Evolutionary conservation across 2,888 invertebrate species (phyloP).

Genomic region (Erebia epiphron): DNA sequence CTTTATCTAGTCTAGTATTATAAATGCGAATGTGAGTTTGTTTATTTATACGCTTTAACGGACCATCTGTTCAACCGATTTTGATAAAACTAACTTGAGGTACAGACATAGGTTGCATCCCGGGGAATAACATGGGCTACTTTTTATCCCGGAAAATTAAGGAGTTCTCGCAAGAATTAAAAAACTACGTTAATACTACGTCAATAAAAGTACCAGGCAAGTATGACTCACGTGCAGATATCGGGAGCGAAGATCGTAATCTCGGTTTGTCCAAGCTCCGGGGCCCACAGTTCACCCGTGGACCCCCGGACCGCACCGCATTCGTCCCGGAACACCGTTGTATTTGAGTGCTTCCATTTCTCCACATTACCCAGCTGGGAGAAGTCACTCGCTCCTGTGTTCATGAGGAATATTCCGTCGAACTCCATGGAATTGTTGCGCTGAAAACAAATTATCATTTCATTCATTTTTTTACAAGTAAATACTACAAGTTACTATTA

Average conservation of each 20-base stretch:
- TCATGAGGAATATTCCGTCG: conserved; percentile 91
- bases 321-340: conserved; percentile 81
- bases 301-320: conserved; percentile 89
- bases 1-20: no score
- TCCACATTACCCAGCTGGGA: conserved; percentile 86
- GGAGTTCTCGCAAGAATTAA: conserved; percentile 2
- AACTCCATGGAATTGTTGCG: conserved; percentile 88
- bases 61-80: no score
- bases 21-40: no score
- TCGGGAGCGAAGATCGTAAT: conserved; percentile 89
- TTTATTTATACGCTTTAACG: no score
- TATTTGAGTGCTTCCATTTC: conserved; percentile 86
- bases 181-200: neutral
- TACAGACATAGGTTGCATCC: no score
- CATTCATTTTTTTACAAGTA: no score
- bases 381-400: conserved; percentile 87
- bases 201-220: neutral
- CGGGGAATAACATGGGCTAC: no score
- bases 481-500: no score
- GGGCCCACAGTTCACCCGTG: conserved; percentile 92
- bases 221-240: conserved; percentile 87
- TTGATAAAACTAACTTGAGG: no score
- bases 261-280: conserved; percentile 80
- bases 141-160: conserved; percentile 75
- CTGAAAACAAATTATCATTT: conserved; percentile 67